Conservation (phyloP, 2,797 vertebrate genomes). For the Fringilla coelebs region DNA sequence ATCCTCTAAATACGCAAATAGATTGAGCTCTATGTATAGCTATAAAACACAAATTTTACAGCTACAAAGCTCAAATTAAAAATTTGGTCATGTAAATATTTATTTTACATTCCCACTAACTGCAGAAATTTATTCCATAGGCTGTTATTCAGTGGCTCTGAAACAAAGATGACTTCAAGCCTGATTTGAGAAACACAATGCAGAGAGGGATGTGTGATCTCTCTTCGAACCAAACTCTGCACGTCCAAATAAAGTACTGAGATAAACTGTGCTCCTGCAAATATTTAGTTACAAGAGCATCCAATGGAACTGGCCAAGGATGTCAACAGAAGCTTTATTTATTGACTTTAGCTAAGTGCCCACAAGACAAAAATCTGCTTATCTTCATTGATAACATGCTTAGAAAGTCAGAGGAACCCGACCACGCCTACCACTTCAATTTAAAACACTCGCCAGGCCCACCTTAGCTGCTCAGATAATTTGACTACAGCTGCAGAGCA, state of each 20-base stretch:
- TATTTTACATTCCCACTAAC: not conserved
- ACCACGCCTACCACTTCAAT: not conserved
- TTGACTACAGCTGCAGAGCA: not conserved
- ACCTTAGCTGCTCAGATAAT: not conserved
- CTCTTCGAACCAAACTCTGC: not conserved
- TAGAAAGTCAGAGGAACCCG: not conserved
- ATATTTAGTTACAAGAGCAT: not conserved
- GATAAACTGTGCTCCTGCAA: not conserved
- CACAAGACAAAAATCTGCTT: constrained; percentile 3
- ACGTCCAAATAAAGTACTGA: not conserved
- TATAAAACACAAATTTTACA: not conserved
- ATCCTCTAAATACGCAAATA: not conserved
- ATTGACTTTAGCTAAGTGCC: not conserved
- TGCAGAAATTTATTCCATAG: not conserved
- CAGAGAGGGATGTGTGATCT: not conserved
- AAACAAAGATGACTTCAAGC: not conserved
- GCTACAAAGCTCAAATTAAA: not conserved
- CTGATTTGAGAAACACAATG: not conserved
- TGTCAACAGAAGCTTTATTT: not conserved
- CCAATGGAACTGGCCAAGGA: not conserved
- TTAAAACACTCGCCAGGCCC: not conserved
- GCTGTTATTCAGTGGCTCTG: not conserved
- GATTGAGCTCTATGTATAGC: not conserved
- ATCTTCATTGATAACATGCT: not conserved
- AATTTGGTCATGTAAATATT: not conserved